Evolutionary conservation across 2,797 vertebrate genomes (phyloP), one percentile per base, ranked within the genome.

Genomic region (Protosalanx chinensis): DNA sequence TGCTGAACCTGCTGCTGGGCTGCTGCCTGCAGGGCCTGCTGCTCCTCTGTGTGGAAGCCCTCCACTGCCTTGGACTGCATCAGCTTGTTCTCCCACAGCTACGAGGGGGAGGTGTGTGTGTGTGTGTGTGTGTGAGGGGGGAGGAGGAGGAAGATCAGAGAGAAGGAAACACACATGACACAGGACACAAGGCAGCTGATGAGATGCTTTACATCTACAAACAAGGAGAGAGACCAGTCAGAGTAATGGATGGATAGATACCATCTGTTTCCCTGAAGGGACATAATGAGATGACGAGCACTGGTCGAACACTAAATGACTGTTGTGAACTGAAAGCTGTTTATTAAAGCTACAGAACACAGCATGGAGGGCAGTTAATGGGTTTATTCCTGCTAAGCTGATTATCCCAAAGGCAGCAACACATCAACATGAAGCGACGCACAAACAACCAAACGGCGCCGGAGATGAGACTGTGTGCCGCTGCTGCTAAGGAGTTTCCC

Each of bases 51-150:
- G 79, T 97, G 95, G 92, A 98, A 98, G 76, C 97, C 97, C 84
- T 98, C 97, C 85, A 99, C 97, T 27, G 98, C 96, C 86, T 98
- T 99, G 5, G 97, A 98, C 89, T 98, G 97, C 93, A 97, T 90
- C 85, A 99, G 90, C 76, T 99, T 99, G 90, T 91, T 98, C 88
- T 99, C 98, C 97, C 97, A 99, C 56, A 98, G 92, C 98, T 99
- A 37, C 15, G 58, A 29, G 2, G 61, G 61, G 61, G 5, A 7
- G 30, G 27, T 0, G 53, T 16, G 16, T 4, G 53, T 56, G 16
- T 56, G n/a, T 56, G 53, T 56, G 13, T 56, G 13, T 56, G 8
- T 4, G 56, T 5, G 20, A 1, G 20, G 20, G 2, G 20, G 37
- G 37, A 3, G 37, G 37, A 3, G 37, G 29, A 63, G 15, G 41